Evolutionary conservation across 2,797 vertebrate genomes (phyloP).

Genomic region (Pogoniulus pusillus): DNA sequence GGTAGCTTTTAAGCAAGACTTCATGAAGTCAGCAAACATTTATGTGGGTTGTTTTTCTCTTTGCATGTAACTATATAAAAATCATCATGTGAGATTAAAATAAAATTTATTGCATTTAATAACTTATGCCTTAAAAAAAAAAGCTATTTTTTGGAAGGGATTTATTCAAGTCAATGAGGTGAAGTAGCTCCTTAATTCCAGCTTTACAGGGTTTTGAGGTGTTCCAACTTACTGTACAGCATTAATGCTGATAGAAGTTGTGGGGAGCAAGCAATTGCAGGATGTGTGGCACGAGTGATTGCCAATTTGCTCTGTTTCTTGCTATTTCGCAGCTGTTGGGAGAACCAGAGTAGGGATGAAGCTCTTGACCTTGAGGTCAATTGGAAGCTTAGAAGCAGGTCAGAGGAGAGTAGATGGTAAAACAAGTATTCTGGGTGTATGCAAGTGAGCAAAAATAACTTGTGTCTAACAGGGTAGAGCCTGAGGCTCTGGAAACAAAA

Average conservation of each 20-base stretch:
- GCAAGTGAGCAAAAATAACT: slow-evolving; percentile 40
- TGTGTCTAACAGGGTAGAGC: background rate
- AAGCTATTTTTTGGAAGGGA: background rate
- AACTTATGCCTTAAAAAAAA: background rate
- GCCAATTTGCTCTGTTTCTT: slow-evolving; percentile 54
- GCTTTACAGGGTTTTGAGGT: background rate
- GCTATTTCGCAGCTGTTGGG: slow-evolving; percentile 36
- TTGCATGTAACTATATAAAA: background rate
- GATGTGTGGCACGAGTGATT: slow-evolving; percentile 31
- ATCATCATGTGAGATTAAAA: background rate
- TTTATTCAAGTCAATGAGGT: background rate
- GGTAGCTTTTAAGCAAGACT: slow-evolving; percentile 20
- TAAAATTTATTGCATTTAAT: slow-evolving; percentile 4
- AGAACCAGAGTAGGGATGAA: slow-evolving; percentile 46
- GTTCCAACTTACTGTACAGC: background rate
- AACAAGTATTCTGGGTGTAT: slow-evolving; percentile 26
- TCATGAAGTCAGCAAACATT: slow-evolving; percentile 26
- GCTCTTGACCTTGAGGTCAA: slow-evolving; percentile 64
- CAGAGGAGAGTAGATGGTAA: slow-evolving; percentile 21
- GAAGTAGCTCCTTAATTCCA: background rate
- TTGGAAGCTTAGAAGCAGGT: slow-evolving; percentile 59
- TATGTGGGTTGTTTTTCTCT: background rate
- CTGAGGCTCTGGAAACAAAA: background rate
- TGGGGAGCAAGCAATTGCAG: background rate
- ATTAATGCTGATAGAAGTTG: background rate